phyloP scores from a whole-genome alignment of 2,797 vertebrate species.

The Sardinella longiceps region DNA sequence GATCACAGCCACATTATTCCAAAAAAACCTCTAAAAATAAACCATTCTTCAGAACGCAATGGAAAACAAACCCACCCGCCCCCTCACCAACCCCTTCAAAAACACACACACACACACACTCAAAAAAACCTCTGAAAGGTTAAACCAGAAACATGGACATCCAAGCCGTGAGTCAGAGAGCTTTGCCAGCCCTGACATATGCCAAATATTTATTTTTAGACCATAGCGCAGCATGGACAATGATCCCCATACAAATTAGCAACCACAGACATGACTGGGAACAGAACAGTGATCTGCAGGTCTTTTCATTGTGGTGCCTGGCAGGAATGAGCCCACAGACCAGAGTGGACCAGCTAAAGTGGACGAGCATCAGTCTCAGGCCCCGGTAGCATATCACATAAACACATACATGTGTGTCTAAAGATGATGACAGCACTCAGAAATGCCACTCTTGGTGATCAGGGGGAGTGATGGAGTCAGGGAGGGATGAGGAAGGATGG shows the following conservation, averaged over 20 bases:
- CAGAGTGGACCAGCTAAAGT: background rate
- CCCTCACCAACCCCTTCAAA: background rate
- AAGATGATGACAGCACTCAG: conserved; percentile 1
- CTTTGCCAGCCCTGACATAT: background rate
- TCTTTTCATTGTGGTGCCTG: background rate
- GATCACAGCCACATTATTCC: background rate
- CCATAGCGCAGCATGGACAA: background rate
- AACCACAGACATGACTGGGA: background rate
- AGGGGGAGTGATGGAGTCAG: background rate
- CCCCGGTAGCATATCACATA: background rate
- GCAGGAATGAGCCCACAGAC: background rate
- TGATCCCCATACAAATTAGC: background rate
- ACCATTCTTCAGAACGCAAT: background rate
- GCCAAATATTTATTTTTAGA: conserved; percentile 26
- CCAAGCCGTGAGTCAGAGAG: background rate
- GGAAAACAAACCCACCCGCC: background rate
- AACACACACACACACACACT: too few relatives aligned
- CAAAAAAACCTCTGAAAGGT: background rate
- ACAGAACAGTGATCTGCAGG: background rate
- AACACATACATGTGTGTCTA: background rate
- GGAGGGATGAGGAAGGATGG: background rate
- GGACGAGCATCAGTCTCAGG: background rate
- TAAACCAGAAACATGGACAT: background rate
- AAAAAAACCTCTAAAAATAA: conserved; percentile 14
- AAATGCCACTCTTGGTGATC: background rate